phyloP scores from a whole-genome alignment of 1,140 invertebrate genomes.

The Phocides pigmalion region DNA sequence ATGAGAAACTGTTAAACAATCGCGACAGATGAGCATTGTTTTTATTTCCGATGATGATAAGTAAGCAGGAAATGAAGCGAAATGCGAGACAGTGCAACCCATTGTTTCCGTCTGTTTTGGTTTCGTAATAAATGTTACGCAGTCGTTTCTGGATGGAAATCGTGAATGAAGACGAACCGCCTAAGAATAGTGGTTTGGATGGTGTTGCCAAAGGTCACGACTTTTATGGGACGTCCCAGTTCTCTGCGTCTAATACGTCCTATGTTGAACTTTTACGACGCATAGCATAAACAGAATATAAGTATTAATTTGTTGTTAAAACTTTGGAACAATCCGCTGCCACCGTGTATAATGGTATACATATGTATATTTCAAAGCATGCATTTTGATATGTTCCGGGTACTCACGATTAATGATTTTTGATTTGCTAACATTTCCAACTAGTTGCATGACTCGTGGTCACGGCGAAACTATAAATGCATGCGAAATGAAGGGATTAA shows the following conservation, averaged over 20 bases:
- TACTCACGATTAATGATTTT: no score
- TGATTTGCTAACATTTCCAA: no score
- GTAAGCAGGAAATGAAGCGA: constrained; percentile 50
- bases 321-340: no score
- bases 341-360: no score
- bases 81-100: constrained; percentile 42
- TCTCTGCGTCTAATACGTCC: background rate
- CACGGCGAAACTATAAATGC: no score
- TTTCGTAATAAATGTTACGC: constrained; percentile 49
- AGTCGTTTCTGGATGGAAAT: constrained; percentile 26
- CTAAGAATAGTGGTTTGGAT: constrained; percentile 7
- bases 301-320: no score
- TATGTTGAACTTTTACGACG: no score
- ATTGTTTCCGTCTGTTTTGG: constrained; percentile 44
- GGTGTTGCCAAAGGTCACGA: background rate
- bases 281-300: no score
- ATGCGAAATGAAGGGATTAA: no score
- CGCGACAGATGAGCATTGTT: constrained; percentile 48
- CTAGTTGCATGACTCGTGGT: no score
- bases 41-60: constrained; percentile 43
- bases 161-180: constrained; percentile 17
- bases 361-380: no score
- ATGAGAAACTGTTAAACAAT: constrained; percentile 46
- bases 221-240: background rate
- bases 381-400: no score